Evolutionary conservation across 1,140 invertebrate genomes (phyloP).

Genomic region (Sinonovacula constricta): DNA sequence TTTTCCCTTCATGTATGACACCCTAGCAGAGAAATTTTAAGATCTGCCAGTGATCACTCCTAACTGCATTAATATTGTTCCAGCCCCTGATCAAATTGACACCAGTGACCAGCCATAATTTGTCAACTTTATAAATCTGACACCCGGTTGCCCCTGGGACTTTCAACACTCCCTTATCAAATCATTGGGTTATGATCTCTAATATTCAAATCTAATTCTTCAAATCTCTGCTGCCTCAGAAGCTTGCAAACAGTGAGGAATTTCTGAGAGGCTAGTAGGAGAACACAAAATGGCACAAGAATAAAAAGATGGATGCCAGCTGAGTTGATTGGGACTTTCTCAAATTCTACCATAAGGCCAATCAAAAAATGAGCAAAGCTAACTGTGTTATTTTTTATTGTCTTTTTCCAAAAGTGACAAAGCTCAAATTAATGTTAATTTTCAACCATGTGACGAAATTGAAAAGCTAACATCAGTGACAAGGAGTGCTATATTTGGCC

Average conservation of each 20-base stretch:
- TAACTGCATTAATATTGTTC: constrained; percentile 33
- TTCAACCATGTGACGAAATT: constrained; percentile 36
- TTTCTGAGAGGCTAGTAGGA: too few relatives aligned
- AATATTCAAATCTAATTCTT: constrained; percentile 50
- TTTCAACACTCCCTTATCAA: constrained; percentile 34
- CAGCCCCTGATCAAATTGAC: constrained; percentile 39
- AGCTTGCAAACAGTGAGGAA: background rate
- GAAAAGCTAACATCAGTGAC: constrained; percentile 46
- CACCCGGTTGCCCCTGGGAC: constrained; percentile 26
- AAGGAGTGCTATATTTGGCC: constrained; percentile 31
- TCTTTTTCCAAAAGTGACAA: constrained; percentile 45
- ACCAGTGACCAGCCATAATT: constrained; percentile 46
- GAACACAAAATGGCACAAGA: too few relatives aligned
- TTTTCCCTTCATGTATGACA: background rate
- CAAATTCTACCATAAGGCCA: too few relatives aligned
- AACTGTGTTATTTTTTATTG: too few relatives aligned
- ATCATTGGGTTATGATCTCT: constrained; percentile 46
- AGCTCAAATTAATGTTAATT: constrained; percentile 54
- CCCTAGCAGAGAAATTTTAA: background rate
- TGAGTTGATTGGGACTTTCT: too few relatives aligned
- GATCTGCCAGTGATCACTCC: background rate
- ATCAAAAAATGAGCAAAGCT: constrained; percentile 33
- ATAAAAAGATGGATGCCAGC: too few relatives aligned
- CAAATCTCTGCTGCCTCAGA: constrained; percentile 15
- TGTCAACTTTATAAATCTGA: constrained; percentile 49